Conservation (phyloP, 2,888 invertebrate genomes). For the Coronaproctus castanopsis region DNA sequence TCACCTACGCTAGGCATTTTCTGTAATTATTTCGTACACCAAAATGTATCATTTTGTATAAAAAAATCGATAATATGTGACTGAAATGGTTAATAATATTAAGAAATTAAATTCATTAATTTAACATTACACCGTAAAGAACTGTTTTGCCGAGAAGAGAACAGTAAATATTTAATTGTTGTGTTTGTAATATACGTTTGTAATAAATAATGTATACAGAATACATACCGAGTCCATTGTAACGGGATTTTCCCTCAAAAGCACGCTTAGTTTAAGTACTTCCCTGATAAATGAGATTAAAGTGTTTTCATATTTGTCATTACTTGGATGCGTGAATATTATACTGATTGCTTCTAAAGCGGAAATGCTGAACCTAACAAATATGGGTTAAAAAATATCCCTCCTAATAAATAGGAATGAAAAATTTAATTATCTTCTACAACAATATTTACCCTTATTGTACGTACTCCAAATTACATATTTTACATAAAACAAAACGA, state of each 20-base stretch:
- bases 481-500: not conserved
- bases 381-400: too few relatives aligned
- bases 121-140: too few relatives aligned
- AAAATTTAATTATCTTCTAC: not conserved
- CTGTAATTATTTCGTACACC: too few relatives aligned
- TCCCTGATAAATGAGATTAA: constrained; percentile 37
- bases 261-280: constrained; percentile 29
- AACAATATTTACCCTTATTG: not conserved
- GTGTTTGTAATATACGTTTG: too few relatives aligned
- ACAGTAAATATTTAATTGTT: too few relatives aligned
- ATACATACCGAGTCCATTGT: constrained; percentile 1
- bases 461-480: not conserved
- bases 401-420: not conserved
- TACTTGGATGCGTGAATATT: constrained; percentile 39
- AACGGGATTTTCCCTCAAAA: not conserved
- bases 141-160: too few relatives aligned
- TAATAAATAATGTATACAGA: too few relatives aligned
- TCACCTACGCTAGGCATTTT: too few relatives aligned
- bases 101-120: too few relatives aligned
- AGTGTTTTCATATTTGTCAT: constrained; percentile 36
- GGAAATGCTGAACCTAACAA: constrained; percentile 31
- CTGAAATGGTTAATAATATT: too few relatives aligned
- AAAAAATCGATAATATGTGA: too few relatives aligned
- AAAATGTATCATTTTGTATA: too few relatives aligned
- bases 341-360: constrained; percentile 40